A percentile compares a stretch with the other conserved stretches of the same genome.
phyloP scores from a whole-genome alignment of 2,888 invertebrate species.

The Brachyptera risi region DNA sequence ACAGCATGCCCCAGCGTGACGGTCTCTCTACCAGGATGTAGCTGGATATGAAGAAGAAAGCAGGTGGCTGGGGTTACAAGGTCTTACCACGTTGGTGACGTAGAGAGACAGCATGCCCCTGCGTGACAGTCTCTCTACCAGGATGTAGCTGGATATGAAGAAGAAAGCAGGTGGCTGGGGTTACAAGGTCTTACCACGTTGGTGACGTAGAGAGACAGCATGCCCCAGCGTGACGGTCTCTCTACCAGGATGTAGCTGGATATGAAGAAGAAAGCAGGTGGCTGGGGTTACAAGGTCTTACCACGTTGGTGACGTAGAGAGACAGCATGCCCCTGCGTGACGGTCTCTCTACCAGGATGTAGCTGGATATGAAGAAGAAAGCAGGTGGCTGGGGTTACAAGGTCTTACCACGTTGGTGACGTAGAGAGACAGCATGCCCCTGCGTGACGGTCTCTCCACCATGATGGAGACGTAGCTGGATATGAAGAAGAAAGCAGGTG shows the following conservation, averaged over 20 bases:
- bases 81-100: slow-evolving; percentile 73
- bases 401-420: slow-evolving; percentile 74
- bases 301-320: slow-evolving; percentile 77
- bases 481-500: too few species aligned
- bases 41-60: slow-evolving; percentile 65
- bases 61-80: too few species aligned
- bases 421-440: slow-evolving; percentile 70
- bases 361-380: slow-evolving; percentile 65
- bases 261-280: too few species aligned
- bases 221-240: slow-evolving; percentile 65
- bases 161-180: too few species aligned
- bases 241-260: slow-evolving; percentile 72
- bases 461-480: slow-evolving; percentile 69
- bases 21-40: slow-evolving; percentile 72
- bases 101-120: slow-evolving; percentile 71
- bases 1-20: slow-evolving; percentile 65
- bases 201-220: slow-evolving; percentile 74
- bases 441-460: slow-evolving; percentile 70
- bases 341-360: slow-evolving; percentile 71
- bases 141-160: slow-evolving; percentile 66
- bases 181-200: slow-evolving; percentile 75
- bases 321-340: slow-evolving; percentile 68
- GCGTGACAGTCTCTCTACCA: slow-evolving; percentile 71
- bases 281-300: too few species aligned
- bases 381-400: too few species aligned